These are phyloP conservation scores for Denticeps clupeoides DNA, from an alignment of 2,797 vertebrate genomes.

Conservation along the genomic window DNA sequence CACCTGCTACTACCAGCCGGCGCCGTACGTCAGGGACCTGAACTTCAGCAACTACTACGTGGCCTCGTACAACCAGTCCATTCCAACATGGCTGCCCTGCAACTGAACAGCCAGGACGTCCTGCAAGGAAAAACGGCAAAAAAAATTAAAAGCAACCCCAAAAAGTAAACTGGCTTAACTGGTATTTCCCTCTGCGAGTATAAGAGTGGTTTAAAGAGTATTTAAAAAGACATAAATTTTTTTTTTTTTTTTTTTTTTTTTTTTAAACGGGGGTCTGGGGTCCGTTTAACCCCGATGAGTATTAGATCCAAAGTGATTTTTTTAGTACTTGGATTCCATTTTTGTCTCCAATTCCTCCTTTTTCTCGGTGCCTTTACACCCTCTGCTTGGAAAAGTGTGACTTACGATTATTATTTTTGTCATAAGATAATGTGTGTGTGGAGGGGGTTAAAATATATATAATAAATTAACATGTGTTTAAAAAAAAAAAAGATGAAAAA, in stretches of 20 bases:
- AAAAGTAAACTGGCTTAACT: constrained; percentile 29
- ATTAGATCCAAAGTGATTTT: constrained; percentile 46
- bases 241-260: constrained; percentile 38
- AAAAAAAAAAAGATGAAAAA: background rate
- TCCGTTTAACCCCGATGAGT: too few species aligned
- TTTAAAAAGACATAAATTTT: constrained; percentile 44
- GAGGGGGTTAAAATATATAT: too few species aligned
- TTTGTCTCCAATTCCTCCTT: constrained; percentile 31
- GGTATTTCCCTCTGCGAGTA: constrained; percentile 43
- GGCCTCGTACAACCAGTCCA: constrained; percentile 76
- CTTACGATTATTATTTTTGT: background rate
- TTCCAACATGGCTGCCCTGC: constrained; percentile 94
- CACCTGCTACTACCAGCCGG: constrained; percentile 93
- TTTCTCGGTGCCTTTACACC: constrained; percentile 51
- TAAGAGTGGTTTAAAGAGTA: too few species aligned
- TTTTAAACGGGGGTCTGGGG: constrained; percentile 38
- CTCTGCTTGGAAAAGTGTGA: constrained; percentile 1
- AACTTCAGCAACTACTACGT: constrained; percentile 98
- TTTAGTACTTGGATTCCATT: constrained; percentile 44
- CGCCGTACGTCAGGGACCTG: constrained; percentile 77
- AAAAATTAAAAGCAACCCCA: background rate
- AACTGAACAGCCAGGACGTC: constrained; percentile 61
- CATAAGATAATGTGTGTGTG: too few species aligned
- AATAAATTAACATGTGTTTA: constrained; percentile 26
- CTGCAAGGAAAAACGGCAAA: constrained; percentile 25